A percentile compares a stretch with the other conserved stretches of the same genome.
Evolutionary conservation across 2,888 invertebrate genomes (phyloP).

Genomic region (Dexiosoma caninum): DNA sequence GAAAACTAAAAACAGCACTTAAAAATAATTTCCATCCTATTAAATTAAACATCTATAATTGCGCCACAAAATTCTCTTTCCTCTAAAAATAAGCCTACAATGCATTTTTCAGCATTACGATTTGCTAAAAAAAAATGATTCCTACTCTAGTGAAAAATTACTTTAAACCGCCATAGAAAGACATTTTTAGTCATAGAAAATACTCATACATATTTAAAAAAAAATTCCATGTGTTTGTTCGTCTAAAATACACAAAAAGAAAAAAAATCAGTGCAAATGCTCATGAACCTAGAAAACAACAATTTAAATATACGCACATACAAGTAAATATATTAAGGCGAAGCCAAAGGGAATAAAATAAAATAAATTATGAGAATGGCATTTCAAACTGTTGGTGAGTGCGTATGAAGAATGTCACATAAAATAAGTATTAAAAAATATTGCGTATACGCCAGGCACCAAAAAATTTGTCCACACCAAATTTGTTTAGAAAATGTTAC

Average conservation of each 20-base stretch:
- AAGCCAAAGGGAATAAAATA: not conserved
- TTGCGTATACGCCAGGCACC: not conserved
- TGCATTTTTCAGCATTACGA: not conserved
- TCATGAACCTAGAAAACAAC: not conserved
- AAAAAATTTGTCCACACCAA: too few relatives aligned
- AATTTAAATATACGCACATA: not conserved
- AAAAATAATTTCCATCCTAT: not conserved
- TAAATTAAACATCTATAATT: not conserved
- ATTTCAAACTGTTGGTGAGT: not conserved
- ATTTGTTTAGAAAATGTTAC: too few relatives aligned
- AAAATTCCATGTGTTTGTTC: conserved; percentile 12
- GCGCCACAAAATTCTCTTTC: not conserved
- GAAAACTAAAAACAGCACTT: too few relatives aligned
- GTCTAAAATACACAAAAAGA: not conserved
- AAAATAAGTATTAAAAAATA: not conserved
- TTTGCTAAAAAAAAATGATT: not conserved
- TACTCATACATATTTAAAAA: not conserved
- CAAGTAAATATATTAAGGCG: not conserved
- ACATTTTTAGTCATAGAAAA: conserved; percentile 15
- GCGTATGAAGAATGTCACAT: not conserved
- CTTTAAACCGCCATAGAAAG: conserved; percentile 6
- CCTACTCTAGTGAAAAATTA: not conserved
- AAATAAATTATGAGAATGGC: not conserved
- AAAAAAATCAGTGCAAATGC: not conserved
- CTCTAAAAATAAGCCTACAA: not conserved